phyloP scores from a whole-genome alignment of 2,113 vertebrate species.

The Phrynosoma blainvillii region DNA sequence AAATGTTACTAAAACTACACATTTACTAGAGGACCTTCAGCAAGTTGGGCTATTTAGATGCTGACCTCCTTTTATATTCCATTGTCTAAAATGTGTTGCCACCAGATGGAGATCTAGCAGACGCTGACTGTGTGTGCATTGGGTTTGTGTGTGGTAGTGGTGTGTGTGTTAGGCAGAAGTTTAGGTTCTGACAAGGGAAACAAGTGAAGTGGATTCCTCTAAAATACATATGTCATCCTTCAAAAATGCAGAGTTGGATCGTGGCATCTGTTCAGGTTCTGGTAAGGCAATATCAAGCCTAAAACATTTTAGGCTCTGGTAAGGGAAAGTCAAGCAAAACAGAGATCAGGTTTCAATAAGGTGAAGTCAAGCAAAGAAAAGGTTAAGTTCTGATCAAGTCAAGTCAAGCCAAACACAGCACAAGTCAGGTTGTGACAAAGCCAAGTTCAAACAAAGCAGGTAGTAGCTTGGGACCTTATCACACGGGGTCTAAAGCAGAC shows the following conservation, averaged over 20 bases:
- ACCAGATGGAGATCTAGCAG: background rate
- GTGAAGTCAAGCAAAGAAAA: background rate
- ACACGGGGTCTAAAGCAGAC: too few species aligned
- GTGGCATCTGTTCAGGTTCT: too few species aligned
- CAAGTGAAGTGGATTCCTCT: background rate
- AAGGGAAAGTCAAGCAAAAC: background rate
- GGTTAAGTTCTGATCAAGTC: background rate
- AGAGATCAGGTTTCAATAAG: background rate
- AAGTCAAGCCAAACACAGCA: background rate
- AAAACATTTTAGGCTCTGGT: background rate
- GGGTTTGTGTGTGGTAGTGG: background rate
- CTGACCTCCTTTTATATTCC: too few species aligned
- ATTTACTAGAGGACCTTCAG: background rate
- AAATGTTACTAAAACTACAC: background rate
- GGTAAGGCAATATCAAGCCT: background rate
- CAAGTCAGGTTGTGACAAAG: background rate
- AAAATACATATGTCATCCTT: too few species aligned
- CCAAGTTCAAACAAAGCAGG: background rate
- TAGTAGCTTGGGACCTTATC: too few species aligned
- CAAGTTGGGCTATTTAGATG: too few species aligned
- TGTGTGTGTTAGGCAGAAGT: too few species aligned
- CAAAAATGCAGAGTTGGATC: too few species aligned
- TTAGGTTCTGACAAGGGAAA: background rate
- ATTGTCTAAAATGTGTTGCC: too few species aligned
- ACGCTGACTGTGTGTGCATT: background rate